Evolutionary conservation across 1,140 invertebrate species (phyloP).

Genomic region (Copidosoma floridanum): DNA sequence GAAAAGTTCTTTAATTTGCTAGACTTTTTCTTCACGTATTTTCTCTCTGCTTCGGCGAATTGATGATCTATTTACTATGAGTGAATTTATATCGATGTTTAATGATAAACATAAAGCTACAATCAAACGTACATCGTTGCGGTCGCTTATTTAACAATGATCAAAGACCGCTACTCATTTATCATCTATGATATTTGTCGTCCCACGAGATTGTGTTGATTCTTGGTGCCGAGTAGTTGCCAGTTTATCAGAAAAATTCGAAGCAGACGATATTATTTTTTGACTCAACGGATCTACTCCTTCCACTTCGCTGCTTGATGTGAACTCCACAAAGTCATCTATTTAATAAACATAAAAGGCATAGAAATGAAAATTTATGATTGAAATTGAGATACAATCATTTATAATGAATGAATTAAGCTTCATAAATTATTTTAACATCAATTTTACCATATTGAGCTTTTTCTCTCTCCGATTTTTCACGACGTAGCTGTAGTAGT

Average conservation of each 20-base stretch:
- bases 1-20: constrained; percentile 27
- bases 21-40: constrained; percentile 23
- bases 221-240: constrained; percentile 4
- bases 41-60: constrained; percentile 18
- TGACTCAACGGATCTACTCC: too few species aligned
- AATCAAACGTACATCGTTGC: constrained; percentile 26
- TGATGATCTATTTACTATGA: constrained; percentile 28
- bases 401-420: constrained; percentile 9
- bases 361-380: too few species aligned
- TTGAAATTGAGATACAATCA: constrained; percentile 5
- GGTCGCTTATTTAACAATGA: constrained; percentile 26
- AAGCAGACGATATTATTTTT: too few species aligned
- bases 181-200: too few species aligned
- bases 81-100: constrained; percentile 19
- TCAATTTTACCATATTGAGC: constrained; percentile 5
- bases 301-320: too few species aligned
- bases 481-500: constrained; percentile 14
- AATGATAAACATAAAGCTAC: constrained; percentile 7
- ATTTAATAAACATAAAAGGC: too few species aligned
- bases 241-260: constrained; percentile 18
- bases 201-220: constrained; percentile 19
- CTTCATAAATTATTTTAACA: neutral
- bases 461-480: constrained; percentile 12
- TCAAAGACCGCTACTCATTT: constrained; percentile 23
- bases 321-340: too few species aligned